Percentiles rank a stretch among this genome's conserved stretches.
Conservation (phyloP, 2,113 vertebrate species). For the Cygnus buccinator region DNA sequence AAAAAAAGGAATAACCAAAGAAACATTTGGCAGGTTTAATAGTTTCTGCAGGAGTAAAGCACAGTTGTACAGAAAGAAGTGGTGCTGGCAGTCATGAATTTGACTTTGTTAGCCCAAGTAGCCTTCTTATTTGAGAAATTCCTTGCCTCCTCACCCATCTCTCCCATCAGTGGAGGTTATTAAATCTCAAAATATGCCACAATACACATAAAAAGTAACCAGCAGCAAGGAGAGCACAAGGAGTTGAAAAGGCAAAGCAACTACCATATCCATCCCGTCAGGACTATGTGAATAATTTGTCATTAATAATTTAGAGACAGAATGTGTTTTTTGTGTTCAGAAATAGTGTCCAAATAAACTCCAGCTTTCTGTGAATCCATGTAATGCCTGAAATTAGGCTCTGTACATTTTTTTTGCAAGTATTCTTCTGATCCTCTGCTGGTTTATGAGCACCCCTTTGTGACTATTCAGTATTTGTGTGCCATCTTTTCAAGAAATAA, state of each 20-base stretch:
- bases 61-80: neutral
- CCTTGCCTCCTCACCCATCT: neutral
- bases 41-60: neutral
- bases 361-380: neutral
- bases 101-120: neutral
- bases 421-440: neutral
- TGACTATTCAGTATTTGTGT: neutral
- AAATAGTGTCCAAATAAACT: neutral
- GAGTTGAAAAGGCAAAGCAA: neutral
- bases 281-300: neutral
- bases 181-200: neutral
- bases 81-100: neutral
- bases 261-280: neutral
- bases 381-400: neutral
- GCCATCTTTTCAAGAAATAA: neutral
- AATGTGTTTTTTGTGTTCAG: neutral
- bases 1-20: neutral
- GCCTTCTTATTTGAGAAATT: neutral
- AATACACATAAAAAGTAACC: neutral
- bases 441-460: neutral
- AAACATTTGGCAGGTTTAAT: neutral
- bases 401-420: neutral
- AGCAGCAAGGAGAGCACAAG: neutral
- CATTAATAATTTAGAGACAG: neutral
- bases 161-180: neutral